A percentile compares a stretch with the other conserved stretches of the same genome.
phyloP scores from a whole-genome alignment of 2,113 vertebrate species.

The Meles meles region DNA sequence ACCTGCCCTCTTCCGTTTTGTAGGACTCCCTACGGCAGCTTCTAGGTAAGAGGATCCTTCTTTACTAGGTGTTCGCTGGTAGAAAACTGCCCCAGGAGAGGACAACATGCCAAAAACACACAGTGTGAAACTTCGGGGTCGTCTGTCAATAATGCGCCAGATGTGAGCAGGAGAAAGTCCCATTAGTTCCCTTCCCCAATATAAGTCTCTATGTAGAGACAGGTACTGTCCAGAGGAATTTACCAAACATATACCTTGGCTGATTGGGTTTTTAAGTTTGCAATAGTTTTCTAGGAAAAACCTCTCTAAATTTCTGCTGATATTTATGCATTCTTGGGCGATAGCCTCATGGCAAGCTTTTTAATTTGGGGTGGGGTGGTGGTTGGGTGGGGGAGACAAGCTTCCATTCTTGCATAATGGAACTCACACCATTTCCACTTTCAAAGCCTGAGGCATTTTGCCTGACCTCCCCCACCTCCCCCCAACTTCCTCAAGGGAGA shows the following conservation, averaged over 20 bases:
- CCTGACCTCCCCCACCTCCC: neutral
- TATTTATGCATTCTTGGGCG: conserved; percentile 36
- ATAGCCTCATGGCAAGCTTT: conserved; percentile 24
- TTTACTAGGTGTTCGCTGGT: neutral
- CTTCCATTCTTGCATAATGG: conserved; percentile 49
- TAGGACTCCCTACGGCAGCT: neutral
- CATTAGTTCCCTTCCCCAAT: neutral
- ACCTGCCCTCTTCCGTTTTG: neutral
- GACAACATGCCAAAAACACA: neutral
- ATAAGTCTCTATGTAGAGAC: neutral
- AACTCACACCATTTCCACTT: conserved; percentile 36
- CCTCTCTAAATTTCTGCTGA: conserved; percentile 52
- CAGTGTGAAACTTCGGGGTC: neutral
- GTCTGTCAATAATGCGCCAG: neutral
- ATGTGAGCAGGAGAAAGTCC: neutral
- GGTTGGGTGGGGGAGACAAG: neutral
- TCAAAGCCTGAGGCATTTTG: conserved; percentile 40
- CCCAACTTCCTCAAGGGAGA: neutral
- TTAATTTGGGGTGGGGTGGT: neutral
- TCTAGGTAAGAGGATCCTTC: neutral
- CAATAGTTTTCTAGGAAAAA: conserved; percentile 51
- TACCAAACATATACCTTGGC: neutral
- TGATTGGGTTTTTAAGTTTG: neutral
- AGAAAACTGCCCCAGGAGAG: neutral
- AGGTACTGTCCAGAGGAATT: neutral